These are phyloP conservation scores for Scaptomyza hsui DNA, from an alignment of 1,140 invertebrate genomes.

Conservation along the genomic window DNA sequence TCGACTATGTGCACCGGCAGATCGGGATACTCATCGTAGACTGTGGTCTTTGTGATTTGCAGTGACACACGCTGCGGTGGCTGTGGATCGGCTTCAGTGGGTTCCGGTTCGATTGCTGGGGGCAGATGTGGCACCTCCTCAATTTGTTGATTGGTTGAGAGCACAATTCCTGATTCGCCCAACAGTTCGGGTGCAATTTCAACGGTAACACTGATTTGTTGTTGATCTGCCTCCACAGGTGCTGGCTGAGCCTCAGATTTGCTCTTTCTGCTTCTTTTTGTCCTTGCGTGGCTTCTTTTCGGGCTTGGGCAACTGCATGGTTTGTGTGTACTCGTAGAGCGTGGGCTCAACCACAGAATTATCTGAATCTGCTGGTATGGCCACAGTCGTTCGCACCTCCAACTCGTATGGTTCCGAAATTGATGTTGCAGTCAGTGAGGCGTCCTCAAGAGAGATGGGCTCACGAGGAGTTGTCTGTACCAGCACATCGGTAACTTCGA, in stretches of 20 bases:
- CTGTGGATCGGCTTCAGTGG: slow-evolving; percentile 18
- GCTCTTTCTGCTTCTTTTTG: slow-evolving; percentile 17
- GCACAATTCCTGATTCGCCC: slow-evolving; percentile 59
- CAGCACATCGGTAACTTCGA: slow-evolving; percentile 79
- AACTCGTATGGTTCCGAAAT: slow-evolving; percentile 87
- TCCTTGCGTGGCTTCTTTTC: slow-evolving; percentile 46
- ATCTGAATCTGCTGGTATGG: slow-evolving; percentile 85
- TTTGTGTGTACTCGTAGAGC: slow-evolving; percentile 76
- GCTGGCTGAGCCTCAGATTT: slow-evolving; percentile 16
- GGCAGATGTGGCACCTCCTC: slow-evolving; percentile 55
- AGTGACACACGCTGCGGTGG: slow-evolving; percentile 66
- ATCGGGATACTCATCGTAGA: slow-evolving; percentile 74
- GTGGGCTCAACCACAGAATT: slow-evolving; percentile 63
- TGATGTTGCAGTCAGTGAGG: slow-evolving; percentile 77
- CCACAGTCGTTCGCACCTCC: slow-evolving; percentile 86
- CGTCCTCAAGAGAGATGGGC: slow-evolving; percentile 57
- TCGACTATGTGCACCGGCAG: slow-evolving; percentile 70
- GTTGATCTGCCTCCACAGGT: slow-evolving; percentile 40
- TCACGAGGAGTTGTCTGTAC: slow-evolving; percentile 84
- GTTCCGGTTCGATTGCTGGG: slow-evolving; percentile 26
- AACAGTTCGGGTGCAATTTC: slow-evolving; percentile 67
- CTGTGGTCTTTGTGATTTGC: slow-evolving; percentile 78
- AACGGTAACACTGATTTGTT: slow-evolving; percentile 73
- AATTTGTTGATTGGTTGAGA: slow-evolving; percentile 66
- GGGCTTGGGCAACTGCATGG: slow-evolving; percentile 71